phyloP scores from a whole-genome alignment of 2,797 vertebrate species.

The Tenualosa thibaudeaui region DNA sequence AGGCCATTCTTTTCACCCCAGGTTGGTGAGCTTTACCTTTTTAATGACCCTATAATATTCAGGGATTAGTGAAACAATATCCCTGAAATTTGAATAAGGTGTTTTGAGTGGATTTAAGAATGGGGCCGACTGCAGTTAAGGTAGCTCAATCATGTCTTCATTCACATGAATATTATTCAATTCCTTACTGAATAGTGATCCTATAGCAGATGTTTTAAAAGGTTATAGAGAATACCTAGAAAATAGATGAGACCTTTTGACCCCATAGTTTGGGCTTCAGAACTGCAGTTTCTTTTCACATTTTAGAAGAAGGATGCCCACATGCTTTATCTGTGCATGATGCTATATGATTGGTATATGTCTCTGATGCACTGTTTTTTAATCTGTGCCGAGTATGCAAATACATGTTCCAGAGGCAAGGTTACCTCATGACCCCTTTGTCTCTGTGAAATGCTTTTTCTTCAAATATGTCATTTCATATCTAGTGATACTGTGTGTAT shows the following conservation, averaged over 20 bases:
- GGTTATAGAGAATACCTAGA: neutral
- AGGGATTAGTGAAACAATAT: neutral
- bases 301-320: neutral
- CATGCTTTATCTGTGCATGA: neutral
- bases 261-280: neutral
- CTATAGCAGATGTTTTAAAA: neutral
- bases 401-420: neutral
- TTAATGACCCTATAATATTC: conserved; percentile 14
- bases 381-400: neutral
- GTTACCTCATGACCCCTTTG: neutral
- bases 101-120: neutral
- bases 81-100: conserved; percentile 3
- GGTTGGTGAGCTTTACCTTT: neutral
- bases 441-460: conserved; percentile 25
- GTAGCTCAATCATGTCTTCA: neutral
- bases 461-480: conserved; percentile 35
- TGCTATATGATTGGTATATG: neutral
- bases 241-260: neutral
- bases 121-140: neutral
- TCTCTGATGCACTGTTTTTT: neutral
- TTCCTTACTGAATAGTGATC: neutral
- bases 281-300: neutral
- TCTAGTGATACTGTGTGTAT: neutral
- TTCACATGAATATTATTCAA: conserved; percentile 6
- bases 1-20: neutral